Conservation (phyloP, 2,888 invertebrate genomes). For the Podotricha telesiphe region DNA sequence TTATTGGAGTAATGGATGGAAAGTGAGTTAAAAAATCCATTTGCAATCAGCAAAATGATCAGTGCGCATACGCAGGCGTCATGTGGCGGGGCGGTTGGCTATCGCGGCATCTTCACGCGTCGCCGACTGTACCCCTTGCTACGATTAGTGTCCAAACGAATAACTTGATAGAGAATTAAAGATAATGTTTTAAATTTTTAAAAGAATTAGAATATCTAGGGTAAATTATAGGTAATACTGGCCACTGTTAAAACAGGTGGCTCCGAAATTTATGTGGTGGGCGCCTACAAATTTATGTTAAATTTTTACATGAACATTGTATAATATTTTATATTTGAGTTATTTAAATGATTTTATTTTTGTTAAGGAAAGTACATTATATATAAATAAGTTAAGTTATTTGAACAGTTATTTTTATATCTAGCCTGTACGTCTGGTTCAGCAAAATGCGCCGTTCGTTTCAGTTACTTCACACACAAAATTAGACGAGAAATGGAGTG, state of each 20-base stretch:
- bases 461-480: no score
- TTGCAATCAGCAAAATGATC: slow-evolving; percentile 45
- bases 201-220: slow-evolving; percentile 36
- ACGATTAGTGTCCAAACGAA: slow-evolving; percentile 47
- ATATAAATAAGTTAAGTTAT: no score
- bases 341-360: no score
- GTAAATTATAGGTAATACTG: slow-evolving; percentile 8
- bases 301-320: neutral
- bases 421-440: no score
- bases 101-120: slow-evolving; percentile 76
- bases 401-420: no score
- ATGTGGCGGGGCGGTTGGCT: slow-evolving; percentile 71
- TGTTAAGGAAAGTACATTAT: no score
- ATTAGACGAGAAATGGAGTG: no score
- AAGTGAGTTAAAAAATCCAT: slow-evolving; percentile 42
- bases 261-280: neutral
- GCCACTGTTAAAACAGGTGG: slow-evolving; percentile 10
- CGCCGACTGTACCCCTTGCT: slow-evolving; percentile 51
- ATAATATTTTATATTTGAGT: no score
- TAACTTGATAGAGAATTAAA: slow-evolving; percentile 35
- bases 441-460: no score
- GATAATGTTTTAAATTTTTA: slow-evolving; percentile 35
- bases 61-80: slow-evolving; percentile 53
- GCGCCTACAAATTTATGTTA: neutral
- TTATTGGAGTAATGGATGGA: slow-evolving; percentile 39